Conservation (phyloP, 2,888 invertebrate genomes). For the Drosophila tanythrix region DNA sequence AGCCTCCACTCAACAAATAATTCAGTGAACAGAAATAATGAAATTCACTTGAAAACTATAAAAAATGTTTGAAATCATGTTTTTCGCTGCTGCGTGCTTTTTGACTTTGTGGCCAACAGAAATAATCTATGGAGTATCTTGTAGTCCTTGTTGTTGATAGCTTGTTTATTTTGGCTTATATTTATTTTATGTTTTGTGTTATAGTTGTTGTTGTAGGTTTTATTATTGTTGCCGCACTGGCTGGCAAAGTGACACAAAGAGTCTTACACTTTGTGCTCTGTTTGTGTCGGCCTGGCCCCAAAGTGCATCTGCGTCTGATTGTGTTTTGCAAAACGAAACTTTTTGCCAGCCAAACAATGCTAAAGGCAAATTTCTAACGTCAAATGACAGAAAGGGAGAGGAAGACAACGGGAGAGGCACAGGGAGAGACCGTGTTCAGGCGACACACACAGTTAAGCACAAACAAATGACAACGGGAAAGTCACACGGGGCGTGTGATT, state of each 20-base stretch:
- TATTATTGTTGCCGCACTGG: constrained; percentile 41
- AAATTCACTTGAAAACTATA: not conserved
- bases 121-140: constrained; percentile 16
- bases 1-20: not conserved
- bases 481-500: constrained; percentile 75
- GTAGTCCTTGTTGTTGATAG: constrained; percentile 33
- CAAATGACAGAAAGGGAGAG: not conserved
- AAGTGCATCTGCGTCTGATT: constrained; percentile 74
- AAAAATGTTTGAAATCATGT: constrained; percentile 3
- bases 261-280: constrained; percentile 64
- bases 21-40: not conserved
- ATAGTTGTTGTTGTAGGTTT: constrained; percentile 6
- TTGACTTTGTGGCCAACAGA: not conserved
- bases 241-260: constrained; percentile 66
- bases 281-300: constrained; percentile 50
- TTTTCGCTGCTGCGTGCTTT: not conserved
- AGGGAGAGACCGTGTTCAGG: constrained; percentile 12
- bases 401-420: not conserved
- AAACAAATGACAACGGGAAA: constrained; percentile 59
- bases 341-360: constrained; percentile 58
- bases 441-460: constrained; percentile 48
- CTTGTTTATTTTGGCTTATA: constrained; percentile 26
- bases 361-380: constrained; percentile 31
- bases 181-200: constrained; percentile 5
- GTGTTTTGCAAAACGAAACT: constrained; percentile 73